Evolutionary conservation across 2,888 invertebrate genomes (phyloP), one percentile per base, ranked within the genome.

Genomic region (Agrochola lota): DNA sequence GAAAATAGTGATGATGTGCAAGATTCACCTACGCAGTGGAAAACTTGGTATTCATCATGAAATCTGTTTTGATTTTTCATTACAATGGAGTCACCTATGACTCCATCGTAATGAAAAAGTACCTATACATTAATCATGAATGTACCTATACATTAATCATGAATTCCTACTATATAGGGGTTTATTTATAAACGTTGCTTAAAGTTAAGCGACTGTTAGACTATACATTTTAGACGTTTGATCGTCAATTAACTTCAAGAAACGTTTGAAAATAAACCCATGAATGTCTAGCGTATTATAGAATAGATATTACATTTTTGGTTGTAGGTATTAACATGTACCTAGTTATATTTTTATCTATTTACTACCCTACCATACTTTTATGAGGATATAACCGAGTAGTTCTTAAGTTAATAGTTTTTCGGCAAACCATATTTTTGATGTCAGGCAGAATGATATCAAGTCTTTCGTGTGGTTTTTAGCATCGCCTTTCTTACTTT

Each of bases 1-100:
- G 43, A 26, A 57, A 55, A 75, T 46, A 9, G n/a, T 62, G 40
- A 43, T 82, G 66, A 62, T 11, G 26, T 30, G 52, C 11, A 35
- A 17, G 35, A 23, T 59, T 74, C 55, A 12, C 20, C 11, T 23
- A 35, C 2, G 23, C 30, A 35, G 15, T 17, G 20, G 43, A 30
- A 64, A 64, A 23, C 1, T n/a, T 64, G 64, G 8, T 3, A 73
- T 23, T 57, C 26, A 59, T 64, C 49, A 20, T 59, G 40, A 73
- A 11, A 63, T 40, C 8, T 11, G 43, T 11, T 23, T 26, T 43
- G 20, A 20, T 43, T 26, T 26, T 15, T 43, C 30, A 5, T 26
- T 26, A 15, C 40, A n/a, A 72, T 30, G 35, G 46, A 35, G 26
- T 20, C 40, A 40, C n/a, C n/a, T n/a, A n/a, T n/a, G n/a, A n/a